Base-by-base conservation (phyloP, 2,797 vertebrate genomes). In the Astyanax mexicanus region DNA sequence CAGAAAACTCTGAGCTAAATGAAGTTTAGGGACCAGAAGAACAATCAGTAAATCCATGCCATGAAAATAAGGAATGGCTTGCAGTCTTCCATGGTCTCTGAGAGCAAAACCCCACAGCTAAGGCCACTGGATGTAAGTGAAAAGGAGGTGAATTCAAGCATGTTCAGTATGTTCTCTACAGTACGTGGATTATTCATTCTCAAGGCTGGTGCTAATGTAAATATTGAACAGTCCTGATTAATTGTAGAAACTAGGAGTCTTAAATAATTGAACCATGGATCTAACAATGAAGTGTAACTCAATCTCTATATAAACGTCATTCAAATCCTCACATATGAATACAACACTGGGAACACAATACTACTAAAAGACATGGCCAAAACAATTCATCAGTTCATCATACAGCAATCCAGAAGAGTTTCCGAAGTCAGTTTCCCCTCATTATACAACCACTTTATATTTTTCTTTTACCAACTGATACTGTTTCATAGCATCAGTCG, bases 281-380 rank as follows among this genome's bases (percentile, higher is more conserved):
- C 88, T 81, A 88, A 91, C 86, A 83, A 86, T 87, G 88, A 89
- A 87, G 86, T 88, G 89, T 86, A 82, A 82, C 84, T 86, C 86
- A 76, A 69, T 54, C 51, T 62, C 40, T 72, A 73, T 76, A 62
- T 60, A 81, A 66, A 75, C 9, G 58, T 57, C 51, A 57, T n/a
- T 45, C 25, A n/a, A 42, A 69, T 61, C 45, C 54, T 29, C 25
- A 74, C 25, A 71, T 25, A 71, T 66, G 80, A 15, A 58, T 13
- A 38, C 69, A 32, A 12, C 35, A 72, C 27, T 21, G 51, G 49
- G 32, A 54, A 27, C 11, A 55, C 5, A 11, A 69, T 27, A 17
- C 29, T 15, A 45, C 49, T 68, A 38, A 61, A 52, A 57, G 5
- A 37, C 57, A 35, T 58, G 4, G 15, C 10, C 42, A 60, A 32